phyloP scores from a whole-genome alignment of 2,113 vertebrate genomes.

The Empidonax traillii region DNA sequence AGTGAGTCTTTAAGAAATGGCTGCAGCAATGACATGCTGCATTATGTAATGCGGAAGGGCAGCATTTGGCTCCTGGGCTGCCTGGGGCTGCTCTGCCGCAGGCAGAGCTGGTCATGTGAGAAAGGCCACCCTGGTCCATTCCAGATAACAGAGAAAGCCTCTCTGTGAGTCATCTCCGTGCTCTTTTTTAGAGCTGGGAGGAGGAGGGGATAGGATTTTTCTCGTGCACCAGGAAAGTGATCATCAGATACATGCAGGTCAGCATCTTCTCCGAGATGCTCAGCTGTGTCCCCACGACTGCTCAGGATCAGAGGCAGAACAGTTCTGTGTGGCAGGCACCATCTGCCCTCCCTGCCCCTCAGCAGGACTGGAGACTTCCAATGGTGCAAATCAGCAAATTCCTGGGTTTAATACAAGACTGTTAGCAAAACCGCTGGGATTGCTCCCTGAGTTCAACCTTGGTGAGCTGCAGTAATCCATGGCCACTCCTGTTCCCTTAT shows the following conservation, averaged over 20 bases:
- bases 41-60: neutral
- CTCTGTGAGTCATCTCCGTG: neutral
- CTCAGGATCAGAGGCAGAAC: neutral
- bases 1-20: neutral
- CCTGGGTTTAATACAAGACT: neutral
- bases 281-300: fast-evolving
- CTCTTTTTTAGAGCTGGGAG: neutral
- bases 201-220: neutral
- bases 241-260: neutral
- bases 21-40: conserved; percentile 24
- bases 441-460: neutral
- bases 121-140: neutral
- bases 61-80: neutral
- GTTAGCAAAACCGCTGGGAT: neutral
- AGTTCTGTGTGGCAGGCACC: neutral
- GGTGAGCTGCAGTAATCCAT: neutral
- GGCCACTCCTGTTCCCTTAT: fast-evolving
- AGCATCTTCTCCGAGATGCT: neutral
- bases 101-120: neutral
- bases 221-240: neutral
- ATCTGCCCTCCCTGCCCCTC: neutral
- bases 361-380: neutral
- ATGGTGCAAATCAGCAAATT: neutral
- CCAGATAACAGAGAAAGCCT: neutral
- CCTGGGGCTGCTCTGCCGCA: neutral